Conservation (phyloP, 1,140 invertebrate species). For the Arion vulgaris region DNA sequence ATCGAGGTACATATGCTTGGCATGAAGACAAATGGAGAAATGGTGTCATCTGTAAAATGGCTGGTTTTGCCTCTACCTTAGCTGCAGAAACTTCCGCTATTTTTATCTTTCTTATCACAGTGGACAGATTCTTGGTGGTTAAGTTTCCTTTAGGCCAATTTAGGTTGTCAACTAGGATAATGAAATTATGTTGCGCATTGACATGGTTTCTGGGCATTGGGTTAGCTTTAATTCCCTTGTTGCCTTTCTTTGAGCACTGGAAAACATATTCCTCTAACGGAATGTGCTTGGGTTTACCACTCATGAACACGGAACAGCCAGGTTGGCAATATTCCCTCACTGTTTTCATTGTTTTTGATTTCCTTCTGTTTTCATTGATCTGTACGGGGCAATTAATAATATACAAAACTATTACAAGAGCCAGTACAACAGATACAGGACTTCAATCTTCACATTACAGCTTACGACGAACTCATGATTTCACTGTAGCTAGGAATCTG, state of each 20-base stretch:
- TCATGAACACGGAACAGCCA: neutral
- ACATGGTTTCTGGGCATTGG: constrained; percentile 18
- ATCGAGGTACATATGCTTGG: constrained; percentile 50
- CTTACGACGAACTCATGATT: constrained; percentile 7
- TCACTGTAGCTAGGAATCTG: constrained; percentile 38
- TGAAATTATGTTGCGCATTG: constrained; percentile 2
- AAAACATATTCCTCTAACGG: constrained; percentile 29
- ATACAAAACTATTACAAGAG: constrained; percentile 35
- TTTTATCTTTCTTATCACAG: constrained; percentile 50
- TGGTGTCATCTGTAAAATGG: constrained; percentile 51
- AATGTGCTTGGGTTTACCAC: constrained; percentile 30
- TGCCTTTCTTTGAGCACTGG: constrained; percentile 32
- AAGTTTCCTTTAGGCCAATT: constrained; percentile 33
- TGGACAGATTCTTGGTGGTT: constrained; percentile 55
- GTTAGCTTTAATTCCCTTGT: constrained; percentile 24
- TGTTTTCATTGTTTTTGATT: neutral
- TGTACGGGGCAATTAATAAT: constrained; percentile 49
- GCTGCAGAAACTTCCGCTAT: constrained; percentile 59
- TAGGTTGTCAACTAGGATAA: neutral
- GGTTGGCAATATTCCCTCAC: neutral
- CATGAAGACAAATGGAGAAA: constrained; percentile 50
- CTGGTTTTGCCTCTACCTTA: constrained; percentile 54
- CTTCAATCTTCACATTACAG: neutral
- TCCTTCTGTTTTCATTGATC: constrained; percentile 28
- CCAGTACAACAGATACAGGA: neutral